Base-by-base conservation (phyloP, 1,140 invertebrate species). In the Dendrolimus punctatus region DNA sequence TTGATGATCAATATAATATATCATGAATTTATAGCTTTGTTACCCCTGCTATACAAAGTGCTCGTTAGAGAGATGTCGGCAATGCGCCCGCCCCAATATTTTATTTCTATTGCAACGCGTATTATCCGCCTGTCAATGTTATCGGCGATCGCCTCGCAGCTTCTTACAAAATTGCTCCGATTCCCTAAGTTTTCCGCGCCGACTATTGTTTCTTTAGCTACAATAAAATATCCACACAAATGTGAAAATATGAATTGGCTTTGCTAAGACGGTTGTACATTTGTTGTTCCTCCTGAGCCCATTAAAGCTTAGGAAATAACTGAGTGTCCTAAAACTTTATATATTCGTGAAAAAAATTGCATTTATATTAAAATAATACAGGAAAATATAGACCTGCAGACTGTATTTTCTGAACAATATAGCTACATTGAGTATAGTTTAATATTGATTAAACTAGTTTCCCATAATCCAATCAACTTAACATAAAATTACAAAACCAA, bases 71-170 rank as follows among this genome's bases (percentile, higher is more conserved):
- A 52, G 41, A 37, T 51, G 59, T 61, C 48, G 48, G 53, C 57
- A 51, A 69, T 65, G 62, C 60, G 9, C 40, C 60, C 68, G 64
- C 71, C 71, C 71, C 71, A 54, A 49, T 55, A 69, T 68, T 74
- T 78, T 73, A 76, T 78, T 77, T 77, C 60, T 66, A 72, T 66
- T 74, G 74, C 77, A 76, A 71, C 76, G 63, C 65, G 72, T 71
- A 77, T 79, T 76, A 79, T 73, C 73, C 70, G 71, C 49, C 72
- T 75, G 80, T 84, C 80, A 81, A 84, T 81, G 76, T 79, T 84
- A 80, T 80, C 72, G 66, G 59, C 70, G 69, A 73, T 73, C 71
- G 70, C 60, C 68, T 74, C 63, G 54, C 60, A 60, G 59, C 58
- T 64, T 67, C 67, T 68, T 64, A 46, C 55, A 57, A 71, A 71